These are phyloP conservation scores for Myotis yumanensis DNA, from an alignment of 2,113 vertebrate species.

Conservation along the genomic window DNA sequence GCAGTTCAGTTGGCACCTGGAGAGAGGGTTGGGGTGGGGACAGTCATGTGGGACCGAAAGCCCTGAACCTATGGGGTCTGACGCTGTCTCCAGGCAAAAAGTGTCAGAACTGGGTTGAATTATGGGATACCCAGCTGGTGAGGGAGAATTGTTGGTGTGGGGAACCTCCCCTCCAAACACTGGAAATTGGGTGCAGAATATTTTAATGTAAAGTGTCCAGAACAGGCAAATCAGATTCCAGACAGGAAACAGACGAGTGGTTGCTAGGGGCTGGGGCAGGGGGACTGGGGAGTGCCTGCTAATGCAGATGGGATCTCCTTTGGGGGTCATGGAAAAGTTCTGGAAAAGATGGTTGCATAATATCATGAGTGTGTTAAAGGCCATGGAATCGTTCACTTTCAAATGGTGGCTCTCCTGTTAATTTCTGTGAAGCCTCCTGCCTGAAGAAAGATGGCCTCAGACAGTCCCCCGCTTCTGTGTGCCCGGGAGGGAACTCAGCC, in stretches of 20 bases:
- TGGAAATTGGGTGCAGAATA: neutral
- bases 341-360: neutral
- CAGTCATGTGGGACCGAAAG: neutral
- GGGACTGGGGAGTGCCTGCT: neutral
- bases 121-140: neutral
- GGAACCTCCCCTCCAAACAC: neutral
- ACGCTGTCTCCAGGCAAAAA: neutral
- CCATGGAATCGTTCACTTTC: neutral
- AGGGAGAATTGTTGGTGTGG: neutral
- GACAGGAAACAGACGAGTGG: neutral
- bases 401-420: neutral
- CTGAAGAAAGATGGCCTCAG: neutral
- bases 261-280: neutral
- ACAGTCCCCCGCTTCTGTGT: neutral
- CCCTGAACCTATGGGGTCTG: neutral
- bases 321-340: neutral
- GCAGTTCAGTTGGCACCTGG: neutral
- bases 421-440: neutral
- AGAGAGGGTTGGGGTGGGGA: neutral
- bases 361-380: neutral
- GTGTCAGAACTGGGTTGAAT: neutral
- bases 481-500: neutral
- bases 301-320: neutral
- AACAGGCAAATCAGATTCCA: neutral
- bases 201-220: neutral